Conservation (phyloP, 1,140 invertebrate species). For the Nymphalis io region DNA sequence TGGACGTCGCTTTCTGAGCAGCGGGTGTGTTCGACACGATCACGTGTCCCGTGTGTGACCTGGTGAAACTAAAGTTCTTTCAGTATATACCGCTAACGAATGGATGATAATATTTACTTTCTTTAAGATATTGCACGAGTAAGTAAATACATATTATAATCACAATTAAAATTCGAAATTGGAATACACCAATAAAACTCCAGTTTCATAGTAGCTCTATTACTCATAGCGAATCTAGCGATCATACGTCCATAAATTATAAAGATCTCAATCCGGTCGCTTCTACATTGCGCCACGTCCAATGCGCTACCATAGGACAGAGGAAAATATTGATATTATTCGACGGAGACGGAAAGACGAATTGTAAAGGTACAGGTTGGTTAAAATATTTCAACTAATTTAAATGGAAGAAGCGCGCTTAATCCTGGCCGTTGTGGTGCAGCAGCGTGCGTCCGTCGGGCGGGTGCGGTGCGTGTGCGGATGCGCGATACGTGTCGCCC, state of each 20-base stretch:
- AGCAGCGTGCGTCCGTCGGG: conserved; percentile 82
- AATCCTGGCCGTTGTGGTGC: conserved; percentile 86
- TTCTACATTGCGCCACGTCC: not conserved
- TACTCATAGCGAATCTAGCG: conserved; percentile 30
- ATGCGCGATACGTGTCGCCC: conserved; percentile 80
- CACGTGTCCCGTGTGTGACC: conserved; percentile 31
- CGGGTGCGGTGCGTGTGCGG: conserved; percentile 79
- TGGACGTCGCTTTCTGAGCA: conserved; percentile 56
- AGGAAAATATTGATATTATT: not conserved
- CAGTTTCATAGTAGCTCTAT: conserved; percentile 52
- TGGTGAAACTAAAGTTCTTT: conserved; percentile 56
- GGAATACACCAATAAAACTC: conserved; percentile 44
- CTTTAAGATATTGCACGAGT: conserved; percentile 48
- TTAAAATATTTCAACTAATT: conserved; percentile 34
- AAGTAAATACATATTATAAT: conserved; percentile 33
- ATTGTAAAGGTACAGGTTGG: conserved; percentile 26
- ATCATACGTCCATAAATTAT: conserved; percentile 37
- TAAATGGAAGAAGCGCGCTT: conserved; percentile 38
- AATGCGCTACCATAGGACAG: not conserved
- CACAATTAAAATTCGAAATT: conserved; percentile 29
- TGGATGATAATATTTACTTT: conserved; percentile 22
- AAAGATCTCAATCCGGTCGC: conserved; percentile 15
- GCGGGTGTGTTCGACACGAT: conserved; percentile 13
- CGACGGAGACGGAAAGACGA: conserved; percentile 19
- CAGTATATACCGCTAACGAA: conserved; percentile 41